phyloP scores from a whole-genome alignment of 2,113 vertebrate species.

The Rhinolophus sinicus region DNA sequence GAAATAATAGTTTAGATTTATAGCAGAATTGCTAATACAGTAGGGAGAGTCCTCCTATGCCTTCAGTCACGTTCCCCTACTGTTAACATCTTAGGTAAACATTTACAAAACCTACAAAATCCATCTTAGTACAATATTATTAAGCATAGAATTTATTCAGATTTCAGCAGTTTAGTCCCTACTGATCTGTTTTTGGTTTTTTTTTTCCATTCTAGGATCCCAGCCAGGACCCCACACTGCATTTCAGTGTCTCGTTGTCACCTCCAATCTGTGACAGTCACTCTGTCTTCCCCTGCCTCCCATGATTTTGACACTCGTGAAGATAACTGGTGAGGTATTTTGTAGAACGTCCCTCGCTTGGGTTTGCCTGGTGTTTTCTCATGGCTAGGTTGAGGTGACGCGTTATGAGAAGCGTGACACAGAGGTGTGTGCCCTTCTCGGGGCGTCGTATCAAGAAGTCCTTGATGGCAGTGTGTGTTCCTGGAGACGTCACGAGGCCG shows the following conservation, averaged over 20 bases:
- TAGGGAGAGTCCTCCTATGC: background rate
- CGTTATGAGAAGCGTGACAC: background rate
- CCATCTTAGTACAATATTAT: background rate
- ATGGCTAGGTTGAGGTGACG: background rate
- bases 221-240: background rate
- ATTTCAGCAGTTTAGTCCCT: background rate
- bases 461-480: no score
- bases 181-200: background rate
- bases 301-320: background rate
- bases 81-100: background rate
- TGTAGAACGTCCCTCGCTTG: background rate
- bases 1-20: background rate
- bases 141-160: background rate
- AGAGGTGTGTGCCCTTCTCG: background rate
- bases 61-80: background rate
- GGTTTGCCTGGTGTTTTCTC: background rate
- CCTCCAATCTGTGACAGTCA: accelerated
- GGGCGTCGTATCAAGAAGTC: background rate
- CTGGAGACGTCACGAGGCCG: background rate
- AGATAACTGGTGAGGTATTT: background rate
- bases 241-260: background rate
- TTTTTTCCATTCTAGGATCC: background rate
- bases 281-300: background rate
- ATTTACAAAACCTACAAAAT: background rate
- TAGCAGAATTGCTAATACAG: background rate